phyloP scores from a whole-genome alignment of 2,113 vertebrate species.

The Anthoscopus minutus region DNA sequence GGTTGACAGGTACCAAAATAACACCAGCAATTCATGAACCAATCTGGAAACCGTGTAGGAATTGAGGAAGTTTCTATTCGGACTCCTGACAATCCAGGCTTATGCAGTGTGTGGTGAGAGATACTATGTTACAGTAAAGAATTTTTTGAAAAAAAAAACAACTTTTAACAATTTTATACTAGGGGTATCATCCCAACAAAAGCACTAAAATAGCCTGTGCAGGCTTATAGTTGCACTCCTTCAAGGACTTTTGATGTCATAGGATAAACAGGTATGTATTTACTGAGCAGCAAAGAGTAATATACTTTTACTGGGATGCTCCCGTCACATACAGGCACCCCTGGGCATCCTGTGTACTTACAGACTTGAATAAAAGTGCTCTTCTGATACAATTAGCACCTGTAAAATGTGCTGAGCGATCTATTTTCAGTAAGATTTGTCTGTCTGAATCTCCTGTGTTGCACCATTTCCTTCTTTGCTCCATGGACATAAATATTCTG shows the following conservation, averaged over 20 bases:
- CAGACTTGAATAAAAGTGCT: background rate
- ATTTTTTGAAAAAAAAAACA: background rate
- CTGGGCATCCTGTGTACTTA: background rate
- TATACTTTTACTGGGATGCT: background rate
- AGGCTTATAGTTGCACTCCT: background rate
- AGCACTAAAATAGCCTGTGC: background rate
- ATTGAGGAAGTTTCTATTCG: background rate
- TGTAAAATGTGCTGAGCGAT: background rate
- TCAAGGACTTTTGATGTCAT: background rate
- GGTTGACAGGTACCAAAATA: background rate
- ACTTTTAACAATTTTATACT: background rate
- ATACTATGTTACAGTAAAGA: background rate
- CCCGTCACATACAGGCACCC: background rate
- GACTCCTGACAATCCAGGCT: background rate
- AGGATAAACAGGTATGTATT: background rate
- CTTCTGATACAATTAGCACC: background rate
- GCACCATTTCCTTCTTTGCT: background rate
- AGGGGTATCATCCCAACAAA: background rate
- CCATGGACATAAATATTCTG: background rate
- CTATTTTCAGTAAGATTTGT: background rate
- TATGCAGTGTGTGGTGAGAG: background rate
- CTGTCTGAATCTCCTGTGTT: background rate
- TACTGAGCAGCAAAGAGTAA: background rate
- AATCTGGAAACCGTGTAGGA: background rate
- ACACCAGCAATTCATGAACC: background rate